Percentiles rank a stretch among this genome's conserved stretches.
Conservation (phyloP, 1,140 invertebrate genomes). For the Wasmannia auropunctata region DNA sequence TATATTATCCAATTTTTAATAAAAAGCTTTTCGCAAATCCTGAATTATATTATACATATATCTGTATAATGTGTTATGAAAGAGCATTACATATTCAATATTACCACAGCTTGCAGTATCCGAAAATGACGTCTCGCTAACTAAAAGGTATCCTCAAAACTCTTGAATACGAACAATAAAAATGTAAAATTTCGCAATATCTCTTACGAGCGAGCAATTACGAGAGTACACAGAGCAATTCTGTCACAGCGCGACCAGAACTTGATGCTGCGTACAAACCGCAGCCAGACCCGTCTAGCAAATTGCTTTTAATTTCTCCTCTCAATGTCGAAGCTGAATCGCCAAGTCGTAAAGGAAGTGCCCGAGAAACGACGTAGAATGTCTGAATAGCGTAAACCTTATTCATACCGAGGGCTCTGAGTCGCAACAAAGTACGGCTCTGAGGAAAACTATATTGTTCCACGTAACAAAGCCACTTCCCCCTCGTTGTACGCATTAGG, state of each 20-base stretch:
- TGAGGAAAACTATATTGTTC: slow-evolving; percentile 52
- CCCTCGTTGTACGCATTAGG: slow-evolving; percentile 28
- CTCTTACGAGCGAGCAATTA: background rate
- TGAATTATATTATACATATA: no score
- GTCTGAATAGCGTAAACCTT: slow-evolving; percentile 51
- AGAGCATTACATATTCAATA: no score
- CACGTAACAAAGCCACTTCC: slow-evolving; percentile 50
- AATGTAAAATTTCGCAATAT: background rate
- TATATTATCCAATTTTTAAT: background rate
- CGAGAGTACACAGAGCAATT: background rate
- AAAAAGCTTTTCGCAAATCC: background rate
- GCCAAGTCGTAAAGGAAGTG: slow-evolving; percentile 41
- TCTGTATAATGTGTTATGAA: no score
- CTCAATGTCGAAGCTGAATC: slow-evolving; percentile 39
- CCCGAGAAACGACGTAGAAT: slow-evolving; percentile 34
- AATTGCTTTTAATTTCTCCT: slow-evolving; percentile 44
- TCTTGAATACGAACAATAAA: background rate
- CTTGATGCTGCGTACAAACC: background rate
- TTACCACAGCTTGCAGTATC: background rate
- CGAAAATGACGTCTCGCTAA: background rate
- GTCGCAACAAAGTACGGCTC: slow-evolving; percentile 15
- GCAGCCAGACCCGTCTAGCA: background rate
- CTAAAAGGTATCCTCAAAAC: background rate
- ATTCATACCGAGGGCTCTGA: slow-evolving; percentile 38
- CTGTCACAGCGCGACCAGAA: background rate